Evolutionary conservation across 2,888 invertebrate species (phyloP).

Genomic region (Coronaproctus castanopsis): DNA sequence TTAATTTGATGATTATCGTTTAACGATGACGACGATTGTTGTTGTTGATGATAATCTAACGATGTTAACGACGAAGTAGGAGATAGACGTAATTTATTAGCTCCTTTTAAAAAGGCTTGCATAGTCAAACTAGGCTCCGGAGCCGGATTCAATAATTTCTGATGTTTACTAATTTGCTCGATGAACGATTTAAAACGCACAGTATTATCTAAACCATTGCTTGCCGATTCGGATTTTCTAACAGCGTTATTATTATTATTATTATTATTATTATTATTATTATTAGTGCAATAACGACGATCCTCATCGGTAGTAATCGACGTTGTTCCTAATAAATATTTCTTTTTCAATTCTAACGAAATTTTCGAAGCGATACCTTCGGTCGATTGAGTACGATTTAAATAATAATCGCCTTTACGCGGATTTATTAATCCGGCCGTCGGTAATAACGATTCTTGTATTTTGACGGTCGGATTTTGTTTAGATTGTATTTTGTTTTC

Average conservation of each 20-base stretch:
- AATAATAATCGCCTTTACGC: conserved; percentile 48
- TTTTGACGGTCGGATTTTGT: neutral
- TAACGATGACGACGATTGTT: conserved; percentile 8
- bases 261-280: conserved; percentile 30
- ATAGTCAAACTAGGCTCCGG: conserved; percentile 44
- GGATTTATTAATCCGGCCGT: conserved; percentile 27
- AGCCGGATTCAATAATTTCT: conserved; percentile 62
- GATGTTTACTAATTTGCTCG: conserved; percentile 69
- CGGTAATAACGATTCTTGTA: neutral
- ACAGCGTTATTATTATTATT: conserved; percentile 37
- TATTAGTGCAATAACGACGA: too few species aligned
- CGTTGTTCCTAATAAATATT: conserved; percentile 54
- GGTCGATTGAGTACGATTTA: conserved; percentile 65
- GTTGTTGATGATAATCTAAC: too few species aligned
- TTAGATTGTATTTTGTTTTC: neutral
- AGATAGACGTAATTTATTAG: conserved; percentile 23
- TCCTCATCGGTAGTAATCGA: conserved; percentile 31
- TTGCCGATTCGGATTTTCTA: conserved; percentile 60
- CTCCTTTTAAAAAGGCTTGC: conserved; percentile 42
- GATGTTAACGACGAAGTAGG: conserved; percentile 17
- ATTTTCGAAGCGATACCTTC: conserved; percentile 73
- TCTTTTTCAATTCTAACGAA: conserved; percentile 65
- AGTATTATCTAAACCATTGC: too few species aligned
- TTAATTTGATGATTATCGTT: conserved; percentile 12
- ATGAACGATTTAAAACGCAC: conserved; percentile 65